Conservation (phyloP, 30 jellyfish, hydroid and myxozoan genomes). For the Calvadosia cruxmelitensis region DNA sequence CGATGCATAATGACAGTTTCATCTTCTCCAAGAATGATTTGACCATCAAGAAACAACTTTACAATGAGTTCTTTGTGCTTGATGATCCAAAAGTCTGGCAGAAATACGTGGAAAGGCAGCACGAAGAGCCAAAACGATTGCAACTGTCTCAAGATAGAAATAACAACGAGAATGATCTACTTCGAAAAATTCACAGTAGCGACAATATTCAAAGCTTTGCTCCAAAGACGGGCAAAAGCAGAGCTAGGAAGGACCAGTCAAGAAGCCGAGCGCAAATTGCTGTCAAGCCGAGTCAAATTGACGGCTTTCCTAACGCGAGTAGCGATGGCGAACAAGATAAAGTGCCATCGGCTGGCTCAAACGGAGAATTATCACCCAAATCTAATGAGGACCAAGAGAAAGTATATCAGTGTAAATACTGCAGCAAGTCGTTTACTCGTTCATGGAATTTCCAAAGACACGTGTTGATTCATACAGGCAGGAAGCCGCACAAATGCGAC, state of each 20-base stretch:
- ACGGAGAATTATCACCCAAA: constrained; percentile 80
- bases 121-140: constrained; percentile 1
- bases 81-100: constrained; percentile 72
- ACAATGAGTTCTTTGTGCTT: constrained; percentile 81
- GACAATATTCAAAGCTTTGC: neutral
- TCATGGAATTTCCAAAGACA: constrained; percentile 97
- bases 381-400: constrained; percentile 69
- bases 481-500: constrained; percentile 96
- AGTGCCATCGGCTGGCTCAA: constrained; percentile 36
- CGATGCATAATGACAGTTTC: neutral
- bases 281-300: no score
- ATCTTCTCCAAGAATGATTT: neutral
- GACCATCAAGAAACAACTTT: constrained; percentile 59
- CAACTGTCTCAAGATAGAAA: neutral
- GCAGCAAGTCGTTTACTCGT: constrained; percentile 72
- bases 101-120: constrained; percentile 25
- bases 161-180: constrained; percentile 24
- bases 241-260: neutral
- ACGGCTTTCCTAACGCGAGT: neutral
- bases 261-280: neutral
- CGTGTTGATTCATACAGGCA: constrained; percentile 90
- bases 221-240: neutral
- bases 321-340: constrained; percentile 13
- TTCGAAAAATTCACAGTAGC: constrained; percentile 27
- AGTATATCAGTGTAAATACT: constrained; percentile 72